Evolutionary conservation across 2,113 vertebrate species (phyloP).

Genomic region (Nycticorax nycticorax): DNA sequence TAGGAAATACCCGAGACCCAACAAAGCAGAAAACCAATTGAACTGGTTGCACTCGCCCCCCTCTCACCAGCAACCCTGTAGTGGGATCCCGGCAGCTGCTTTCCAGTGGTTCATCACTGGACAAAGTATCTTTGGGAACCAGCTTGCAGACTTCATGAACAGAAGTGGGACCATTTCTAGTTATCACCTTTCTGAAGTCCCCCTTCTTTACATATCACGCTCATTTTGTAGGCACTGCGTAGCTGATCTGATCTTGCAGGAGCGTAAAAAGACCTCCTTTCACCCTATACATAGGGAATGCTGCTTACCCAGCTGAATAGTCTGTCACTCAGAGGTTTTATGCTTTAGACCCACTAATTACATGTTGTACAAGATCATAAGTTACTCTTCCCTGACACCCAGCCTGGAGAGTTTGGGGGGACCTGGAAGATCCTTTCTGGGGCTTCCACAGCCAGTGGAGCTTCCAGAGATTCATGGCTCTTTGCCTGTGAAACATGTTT

Average conservation of each 20-base stretch:
- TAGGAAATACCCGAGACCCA: neutral
- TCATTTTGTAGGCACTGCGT: neutral
- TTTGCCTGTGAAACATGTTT: neutral
- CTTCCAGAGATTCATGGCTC: neutral
- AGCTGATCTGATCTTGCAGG: neutral
- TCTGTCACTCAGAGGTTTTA: neutral
- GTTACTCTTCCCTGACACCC: neutral
- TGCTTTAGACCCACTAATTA: neutral
- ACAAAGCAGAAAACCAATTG: neutral
- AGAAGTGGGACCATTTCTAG: neutral
- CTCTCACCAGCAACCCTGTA: neutral
- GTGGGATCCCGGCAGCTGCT: neutral
- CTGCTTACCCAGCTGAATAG: neutral
- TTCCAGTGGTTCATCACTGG: neutral
- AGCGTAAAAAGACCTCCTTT: neutral
- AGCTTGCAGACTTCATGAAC: neutral
- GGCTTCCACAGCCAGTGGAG: neutral
- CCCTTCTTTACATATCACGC: neutral
- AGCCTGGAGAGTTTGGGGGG: neutral
- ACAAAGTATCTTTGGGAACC: neutral
- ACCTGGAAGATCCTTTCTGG: neutral
- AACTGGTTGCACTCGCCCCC: rapidly evolving
- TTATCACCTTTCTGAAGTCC: neutral
- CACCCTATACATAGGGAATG: neutral
- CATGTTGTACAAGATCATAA: neutral